Evolutionary conservation across 2,113 vertebrate genomes (phyloP).

Genomic region (Phaethon lepturus): DNA sequence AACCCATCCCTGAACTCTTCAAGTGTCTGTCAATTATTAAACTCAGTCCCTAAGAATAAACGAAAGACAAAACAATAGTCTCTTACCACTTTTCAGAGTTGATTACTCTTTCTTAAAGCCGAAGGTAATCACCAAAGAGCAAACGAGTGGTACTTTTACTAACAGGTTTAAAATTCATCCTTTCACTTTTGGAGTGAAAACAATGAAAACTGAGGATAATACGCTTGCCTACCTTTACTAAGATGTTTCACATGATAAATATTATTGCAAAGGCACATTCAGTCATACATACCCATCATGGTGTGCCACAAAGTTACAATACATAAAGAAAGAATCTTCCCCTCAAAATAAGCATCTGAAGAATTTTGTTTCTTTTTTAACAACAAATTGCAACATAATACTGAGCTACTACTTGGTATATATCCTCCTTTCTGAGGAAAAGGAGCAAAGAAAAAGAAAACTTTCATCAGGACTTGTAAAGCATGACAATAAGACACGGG

Average conservation of each 20-base stretch:
- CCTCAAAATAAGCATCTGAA: neutral
- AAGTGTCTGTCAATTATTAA: neutral
- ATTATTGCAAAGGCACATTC: neutral
- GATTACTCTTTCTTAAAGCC: neutral
- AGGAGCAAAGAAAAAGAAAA: neutral
- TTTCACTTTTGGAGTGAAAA: neutral
- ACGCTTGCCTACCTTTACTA: neutral
- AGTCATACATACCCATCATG: accelerated
- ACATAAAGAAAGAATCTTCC: neutral
- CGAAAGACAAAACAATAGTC: neutral
- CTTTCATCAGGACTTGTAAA: neutral
- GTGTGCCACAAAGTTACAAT: neutral
- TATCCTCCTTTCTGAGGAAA: neutral
- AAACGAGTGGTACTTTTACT: neutral
- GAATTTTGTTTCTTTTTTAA: neutral
- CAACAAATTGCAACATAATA: neutral
- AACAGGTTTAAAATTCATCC: neutral
- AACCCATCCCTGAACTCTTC: neutral
- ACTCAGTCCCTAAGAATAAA: neutral
- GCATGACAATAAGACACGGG: neutral
- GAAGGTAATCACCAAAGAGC: neutral
- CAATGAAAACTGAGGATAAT: neutral
- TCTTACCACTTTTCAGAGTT: neutral
- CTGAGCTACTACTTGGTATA: neutral
- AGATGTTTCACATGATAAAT: neutral